Evolutionary conservation across 2,888 invertebrate genomes (phyloP), one percentile per base, ranked within the genome.

Genomic region (Drosophila ustulata): DNA sequence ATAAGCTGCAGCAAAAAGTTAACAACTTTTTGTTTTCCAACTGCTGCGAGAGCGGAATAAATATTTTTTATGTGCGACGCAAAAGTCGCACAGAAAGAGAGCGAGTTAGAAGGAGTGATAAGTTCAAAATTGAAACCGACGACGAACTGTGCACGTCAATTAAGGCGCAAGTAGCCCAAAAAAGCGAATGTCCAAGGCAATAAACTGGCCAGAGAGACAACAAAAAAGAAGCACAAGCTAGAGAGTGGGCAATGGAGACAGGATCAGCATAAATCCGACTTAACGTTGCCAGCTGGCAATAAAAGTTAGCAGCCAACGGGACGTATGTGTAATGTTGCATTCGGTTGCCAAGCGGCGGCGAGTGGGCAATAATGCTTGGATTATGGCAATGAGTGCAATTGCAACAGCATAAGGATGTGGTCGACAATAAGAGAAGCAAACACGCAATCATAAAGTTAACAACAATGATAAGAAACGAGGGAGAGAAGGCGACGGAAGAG

Each of bases 221-320:
- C 45, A 64, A 56, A 28, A 28, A 46, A 43, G 28, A 23, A 41
- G 46, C 53, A 6, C 56, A 66, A 30, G 25, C 25, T 57, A 6
- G 28, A 11, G n/a, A 39, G 26, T 8, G 18, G 26, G 2, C 7
- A 13, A 45, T 11, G 26, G 46, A 56, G 59, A 49, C 55, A 59
- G 52, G 75, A 84, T 89, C 88, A 88, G 84, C 84, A 85, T 85
- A 85, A 85, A 85, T 85, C 88, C 88, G 72, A 80, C 88, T 85
- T 85, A 82, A 89, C 89, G 80, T 55, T 67, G 71, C 78, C 67
- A 67, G 63, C 71, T 47, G 66, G 66, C 80, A 80, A 77, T 77
- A 80, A 80, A 76, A 79, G 75, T 76, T 66, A 23, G 59, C 59
- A 41, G 23, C 26, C 66, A 58, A 71, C 63, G 59, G 59, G 75